Conservation (phyloP, 2,888 invertebrate genomes). For the Cantharis nigra region DNA sequence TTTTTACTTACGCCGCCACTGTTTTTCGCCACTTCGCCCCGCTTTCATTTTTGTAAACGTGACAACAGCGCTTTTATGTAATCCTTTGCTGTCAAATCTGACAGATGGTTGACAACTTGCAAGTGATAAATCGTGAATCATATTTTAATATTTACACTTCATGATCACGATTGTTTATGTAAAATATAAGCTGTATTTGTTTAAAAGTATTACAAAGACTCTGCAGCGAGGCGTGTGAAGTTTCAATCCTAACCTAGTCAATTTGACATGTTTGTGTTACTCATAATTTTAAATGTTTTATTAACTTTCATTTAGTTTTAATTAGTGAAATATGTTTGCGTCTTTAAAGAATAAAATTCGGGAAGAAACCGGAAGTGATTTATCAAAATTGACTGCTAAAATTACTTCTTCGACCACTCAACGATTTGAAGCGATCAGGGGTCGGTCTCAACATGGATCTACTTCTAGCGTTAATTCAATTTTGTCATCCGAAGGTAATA, state of each 20-base stretch:
- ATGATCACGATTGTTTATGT: background rate
- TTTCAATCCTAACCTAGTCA: background rate
- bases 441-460: slow-evolving; percentile 57
- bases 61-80: background rate
- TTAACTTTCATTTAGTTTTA: background rate
- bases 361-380: slow-evolving; percentile 85
- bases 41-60: background rate
- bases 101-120: background rate
- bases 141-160: background rate
- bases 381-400: slow-evolving; percentile 57
- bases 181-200: too few species aligned
- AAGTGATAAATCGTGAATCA: background rate
- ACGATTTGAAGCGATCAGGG: slow-evolving; percentile 56
- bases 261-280: background rate
- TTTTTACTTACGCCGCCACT: background rate
- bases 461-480: slow-evolving; percentile 55
- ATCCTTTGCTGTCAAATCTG: background rate
- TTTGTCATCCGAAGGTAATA: slow-evolving; percentile 54
- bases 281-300: background rate
- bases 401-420: slow-evolving; percentile 59
- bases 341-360: slow-evolving; percentile 88
- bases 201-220: background rate
- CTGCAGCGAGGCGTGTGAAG: too few species aligned
- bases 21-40: background rate
- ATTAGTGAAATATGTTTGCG: slow-evolving; percentile 71